Evolutionary conservation across 2,113 vertebrate genomes (phyloP), one percentile per base, ranked within the genome.

Genomic region (Manacus vitellinus): DNA sequence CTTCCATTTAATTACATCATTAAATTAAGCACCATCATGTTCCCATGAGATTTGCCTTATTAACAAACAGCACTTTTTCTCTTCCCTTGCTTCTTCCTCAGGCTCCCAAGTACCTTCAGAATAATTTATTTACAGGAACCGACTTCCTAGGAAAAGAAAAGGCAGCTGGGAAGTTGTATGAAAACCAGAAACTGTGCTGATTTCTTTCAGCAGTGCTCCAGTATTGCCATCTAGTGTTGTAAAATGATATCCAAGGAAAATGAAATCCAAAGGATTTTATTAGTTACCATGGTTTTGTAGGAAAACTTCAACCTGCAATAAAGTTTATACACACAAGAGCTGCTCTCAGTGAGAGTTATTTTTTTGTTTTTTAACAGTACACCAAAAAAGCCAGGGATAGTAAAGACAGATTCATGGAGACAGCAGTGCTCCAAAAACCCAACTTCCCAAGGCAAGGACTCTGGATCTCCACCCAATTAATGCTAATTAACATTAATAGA

Each of bases 201-300:
- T 25, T 49, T 56, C 27, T 19, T 2, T 17, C 37, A 43, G 55
- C 46, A 5, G 3, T 20, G 33, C 44, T 28, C 55, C 28, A 13
- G 6, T 28, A 4, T 44, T 94, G 95, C 94, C 90, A 52, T 47
- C 94, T 90, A 72, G 71, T 70, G 85, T 21, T 52, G 8, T 15
- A 52, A 37, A 41, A 47, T 1, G 27, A 10, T 1, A 78, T 12
- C 44, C 2, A 16, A 79, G 31, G 43, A 75, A 58, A 80, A 52
- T 0, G 6, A 76, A 89, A 87, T 16, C 35, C 20, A 58, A 43
- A 54, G 4, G 1, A 11, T 7, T 90, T 70, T 74, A 71, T 49
- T 85, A 1, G 0, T 41, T 28, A 28, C 52, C 66, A 5, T 2
- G 27, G 56, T 22, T 49, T 21, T 27, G 37, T 3, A 55, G 79